A percentile compares a stretch with the other conserved stretches of the same genome.
These are phyloP conservation scores for Drosophila ficusphila DNA, from an alignment of 1,140 invertebrate genomes.

Conservation along the genomic window DNA sequence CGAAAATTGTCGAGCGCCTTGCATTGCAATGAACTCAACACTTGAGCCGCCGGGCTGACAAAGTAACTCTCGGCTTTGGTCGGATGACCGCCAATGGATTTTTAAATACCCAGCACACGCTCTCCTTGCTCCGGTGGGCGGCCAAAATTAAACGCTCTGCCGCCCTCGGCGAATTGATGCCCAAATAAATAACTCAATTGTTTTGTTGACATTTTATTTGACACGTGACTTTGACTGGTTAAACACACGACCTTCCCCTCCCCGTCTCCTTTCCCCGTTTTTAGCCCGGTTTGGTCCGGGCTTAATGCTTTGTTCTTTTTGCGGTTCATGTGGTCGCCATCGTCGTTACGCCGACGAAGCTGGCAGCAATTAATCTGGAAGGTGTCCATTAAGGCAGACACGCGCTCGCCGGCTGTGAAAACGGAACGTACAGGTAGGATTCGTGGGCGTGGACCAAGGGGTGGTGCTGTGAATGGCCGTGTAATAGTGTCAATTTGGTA, in stretches of 20 bases:
- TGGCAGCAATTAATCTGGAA: slow-evolving; percentile 77
- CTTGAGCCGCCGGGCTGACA: slow-evolving; percentile 69
- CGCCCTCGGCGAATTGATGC: slow-evolving; percentile 39
- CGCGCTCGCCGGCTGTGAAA: slow-evolving; percentile 58
- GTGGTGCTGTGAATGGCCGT: slow-evolving; percentile 37
- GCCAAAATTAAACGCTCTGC: slow-evolving; percentile 67
- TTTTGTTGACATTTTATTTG: slow-evolving; percentile 83
- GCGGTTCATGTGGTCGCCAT: slow-evolving; percentile 75
- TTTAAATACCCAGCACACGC: slow-evolving; percentile 78
- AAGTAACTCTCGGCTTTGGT: slow-evolving; percentile 73
- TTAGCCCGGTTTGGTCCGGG: neutral
- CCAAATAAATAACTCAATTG: slow-evolving; percentile 82
- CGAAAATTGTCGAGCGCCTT: slow-evolving; percentile 37
- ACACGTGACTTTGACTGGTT: slow-evolving; percentile 81
- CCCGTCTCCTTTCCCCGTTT: neutral
- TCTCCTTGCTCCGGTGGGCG: slow-evolving; percentile 24
- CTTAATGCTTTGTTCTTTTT: slow-evolving; percentile 82
- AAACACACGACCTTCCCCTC: slow-evolving; percentile 55
- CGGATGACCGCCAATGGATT: slow-evolving; percentile 80
- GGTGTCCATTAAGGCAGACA: slow-evolving; percentile 79
- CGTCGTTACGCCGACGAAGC: slow-evolving; percentile 30
- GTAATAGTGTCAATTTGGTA: slow-evolving; percentile 80
- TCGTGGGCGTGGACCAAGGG: neutral
- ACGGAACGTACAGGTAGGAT: slow-evolving; percentile 20
- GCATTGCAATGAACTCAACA: slow-evolving; percentile 80